These are phyloP conservation scores for Limnephilus lunatus DNA, from an alignment of 2,888 invertebrate genomes.

Conservation along the genomic window DNA sequence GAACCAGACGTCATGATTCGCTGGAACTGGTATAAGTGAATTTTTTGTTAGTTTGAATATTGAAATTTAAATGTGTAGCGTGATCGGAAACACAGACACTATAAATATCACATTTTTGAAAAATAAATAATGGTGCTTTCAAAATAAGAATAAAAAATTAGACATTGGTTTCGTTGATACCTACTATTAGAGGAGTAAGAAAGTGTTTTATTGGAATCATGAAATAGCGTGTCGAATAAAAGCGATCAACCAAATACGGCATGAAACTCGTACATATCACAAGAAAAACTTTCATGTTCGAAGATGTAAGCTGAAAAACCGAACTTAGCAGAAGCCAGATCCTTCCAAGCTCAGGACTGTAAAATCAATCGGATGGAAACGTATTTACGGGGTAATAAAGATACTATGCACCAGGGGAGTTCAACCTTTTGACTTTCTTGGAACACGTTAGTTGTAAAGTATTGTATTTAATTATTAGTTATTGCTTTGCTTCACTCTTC, in stretches of 20 bases:
- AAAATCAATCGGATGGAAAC: conserved; percentile 38
- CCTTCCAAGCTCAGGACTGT: conserved; percentile 4
- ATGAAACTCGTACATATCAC: neutral
- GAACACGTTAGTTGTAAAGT: too few species aligned
- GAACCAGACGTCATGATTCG: too few species aligned
- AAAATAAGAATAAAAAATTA: neutral
- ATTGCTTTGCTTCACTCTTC: too few species aligned
- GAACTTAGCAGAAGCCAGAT: conserved; percentile 7
- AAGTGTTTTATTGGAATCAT: neutral
- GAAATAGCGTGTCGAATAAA: neutral
- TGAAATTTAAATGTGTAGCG: too few species aligned
- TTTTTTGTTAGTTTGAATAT: too few species aligned
- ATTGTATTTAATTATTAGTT: too few species aligned
- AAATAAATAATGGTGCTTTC: too few species aligned
- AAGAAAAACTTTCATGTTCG: neutral
- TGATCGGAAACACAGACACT: too few species aligned
- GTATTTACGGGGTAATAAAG: conserved; percentile 42
- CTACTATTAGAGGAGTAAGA: neutral
- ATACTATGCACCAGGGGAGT: neutral
- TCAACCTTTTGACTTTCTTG: neutral
- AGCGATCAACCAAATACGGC: neutral
- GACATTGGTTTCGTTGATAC: neutral
- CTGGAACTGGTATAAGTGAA: too few species aligned
- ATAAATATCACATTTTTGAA: too few species aligned
- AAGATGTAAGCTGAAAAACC: neutral